These are phyloP conservation scores for Bubo scandiacus DNA, from an alignment of 2,113 vertebrate genomes.

Conservation along the genomic window DNA sequence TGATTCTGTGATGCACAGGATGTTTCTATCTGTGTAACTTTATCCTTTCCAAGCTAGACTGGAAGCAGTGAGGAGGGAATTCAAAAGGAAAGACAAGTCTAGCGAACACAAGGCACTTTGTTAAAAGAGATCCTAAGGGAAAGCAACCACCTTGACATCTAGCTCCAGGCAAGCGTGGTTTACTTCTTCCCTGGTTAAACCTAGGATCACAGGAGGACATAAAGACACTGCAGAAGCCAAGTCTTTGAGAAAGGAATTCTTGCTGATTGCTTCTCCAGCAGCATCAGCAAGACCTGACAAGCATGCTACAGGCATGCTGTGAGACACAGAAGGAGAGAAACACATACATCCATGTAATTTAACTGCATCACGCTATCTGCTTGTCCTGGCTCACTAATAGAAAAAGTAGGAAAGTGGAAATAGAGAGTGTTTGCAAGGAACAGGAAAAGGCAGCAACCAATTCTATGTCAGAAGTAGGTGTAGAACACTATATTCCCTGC, in stretches of 20 bases:
- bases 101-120: neutral
- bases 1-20: neutral
- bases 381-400: neutral
- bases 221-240: neutral
- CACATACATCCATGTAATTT: neutral
- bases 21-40: neutral
- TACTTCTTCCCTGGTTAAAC: neutral
- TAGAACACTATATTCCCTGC: neutral
- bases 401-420: neutral
- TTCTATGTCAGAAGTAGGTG: neutral
- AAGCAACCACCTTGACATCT: neutral
- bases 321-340: neutral
- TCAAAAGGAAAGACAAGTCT: neutral
- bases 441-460: neutral
- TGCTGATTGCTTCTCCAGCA: neutral
- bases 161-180: neutral
- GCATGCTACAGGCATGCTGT: neutral
- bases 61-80: neutral
- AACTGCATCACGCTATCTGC: neutral
- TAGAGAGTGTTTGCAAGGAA: neutral
- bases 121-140: neutral
- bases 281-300: neutral
- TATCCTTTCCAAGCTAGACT: neutral
- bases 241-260: neutral
- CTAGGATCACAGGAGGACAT: neutral